These are phyloP conservation scores for Adrianichthys oophorus DNA, from an alignment of 2,797 vertebrate species.

Conservation along the genomic window DNA sequence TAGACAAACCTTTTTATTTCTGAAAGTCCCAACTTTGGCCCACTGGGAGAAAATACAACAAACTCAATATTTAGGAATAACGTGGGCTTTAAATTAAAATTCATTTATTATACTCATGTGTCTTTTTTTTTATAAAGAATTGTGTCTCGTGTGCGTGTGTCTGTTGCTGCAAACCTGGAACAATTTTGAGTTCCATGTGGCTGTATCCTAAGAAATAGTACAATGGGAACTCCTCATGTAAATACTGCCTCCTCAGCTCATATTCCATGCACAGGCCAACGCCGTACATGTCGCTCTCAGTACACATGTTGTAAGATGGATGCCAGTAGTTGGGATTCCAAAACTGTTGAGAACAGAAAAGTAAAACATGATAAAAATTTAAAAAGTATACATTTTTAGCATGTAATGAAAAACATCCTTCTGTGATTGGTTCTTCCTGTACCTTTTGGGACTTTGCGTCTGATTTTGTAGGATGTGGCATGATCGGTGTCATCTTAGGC, in stretches of 20 bases:
- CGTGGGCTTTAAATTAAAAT: too few species aligned
- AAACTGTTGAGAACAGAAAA: slow-evolving; percentile 22
- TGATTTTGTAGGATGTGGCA: slow-evolving; percentile 28
- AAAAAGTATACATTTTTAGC: background rate
- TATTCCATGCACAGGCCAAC: slow-evolving; percentile 69
- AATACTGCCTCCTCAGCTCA: slow-evolving; percentile 65
- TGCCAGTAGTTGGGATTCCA: slow-evolving; percentile 46
- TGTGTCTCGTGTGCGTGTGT: background rate
- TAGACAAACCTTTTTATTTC: too few species aligned
- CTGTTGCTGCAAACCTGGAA: slow-evolving; percentile 64
- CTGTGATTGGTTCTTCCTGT: background rate
- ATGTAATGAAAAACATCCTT: background rate
- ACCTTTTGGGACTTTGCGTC: slow-evolving; percentile 46
- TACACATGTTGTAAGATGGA: slow-evolving; percentile 53
- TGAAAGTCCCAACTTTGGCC: too few species aligned
- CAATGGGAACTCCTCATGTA: slow-evolving; percentile 72
- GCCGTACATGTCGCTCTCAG: slow-evolving; percentile 62
- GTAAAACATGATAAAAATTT: slow-evolving; percentile 2
- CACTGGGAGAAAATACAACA: too few species aligned
- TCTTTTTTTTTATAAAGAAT: background rate
- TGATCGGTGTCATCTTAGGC: slow-evolving; percentile 70
- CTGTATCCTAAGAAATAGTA: slow-evolving; percentile 78
- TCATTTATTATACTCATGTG: too few species aligned
- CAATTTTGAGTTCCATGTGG: slow-evolving; percentile 51
- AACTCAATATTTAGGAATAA: too few species aligned